Percentiles rank a stretch among this genome's conserved stretches.
Conservation (phyloP, 2,797 vertebrate genomes). For the Rhodeus uyekii region DNA sequence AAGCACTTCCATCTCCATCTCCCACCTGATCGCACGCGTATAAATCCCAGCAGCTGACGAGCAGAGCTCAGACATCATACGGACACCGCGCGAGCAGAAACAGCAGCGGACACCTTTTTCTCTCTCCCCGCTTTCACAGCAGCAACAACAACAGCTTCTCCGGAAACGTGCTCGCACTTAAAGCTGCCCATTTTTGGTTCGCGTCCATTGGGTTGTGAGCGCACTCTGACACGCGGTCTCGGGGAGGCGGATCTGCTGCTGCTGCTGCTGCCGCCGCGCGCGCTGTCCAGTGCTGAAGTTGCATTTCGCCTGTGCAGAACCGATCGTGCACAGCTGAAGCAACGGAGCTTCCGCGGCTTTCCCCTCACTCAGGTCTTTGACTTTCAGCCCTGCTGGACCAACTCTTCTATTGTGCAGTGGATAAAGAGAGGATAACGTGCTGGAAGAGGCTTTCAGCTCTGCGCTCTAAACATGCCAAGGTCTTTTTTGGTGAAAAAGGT, state of each 20-base stretch:
- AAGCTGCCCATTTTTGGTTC: conserved; percentile 55
- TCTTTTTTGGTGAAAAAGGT: conserved; percentile 98
- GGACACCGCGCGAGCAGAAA: conserved; percentile 65
- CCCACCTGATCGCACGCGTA: conserved; percentile 76
- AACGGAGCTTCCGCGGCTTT: conserved; percentile 46
- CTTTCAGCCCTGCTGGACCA: conserved; percentile 48
- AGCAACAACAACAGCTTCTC: conserved; percentile 51
- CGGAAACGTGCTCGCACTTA: conserved; percentile 54
- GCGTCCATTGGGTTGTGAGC: conserved; percentile 39
- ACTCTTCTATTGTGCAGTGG: conserved; percentile 59
- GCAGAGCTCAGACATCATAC: conserved; percentile 72
- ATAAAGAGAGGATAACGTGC: conserved; percentile 65
- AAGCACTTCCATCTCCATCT: conserved; percentile 81
- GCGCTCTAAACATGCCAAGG: conserved; percentile 90
- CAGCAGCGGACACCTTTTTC: conserved; percentile 51
- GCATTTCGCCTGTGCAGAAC: conserved; percentile 64
- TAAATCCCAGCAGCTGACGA: conserved; percentile 84
- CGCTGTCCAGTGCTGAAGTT: conserved; percentile 87
- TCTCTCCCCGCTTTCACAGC: conserved; percentile 14
- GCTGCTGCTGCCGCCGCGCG: conserved; percentile 64
- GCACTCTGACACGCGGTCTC: conserved; percentile 34
- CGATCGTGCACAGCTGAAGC: conserved; percentile 37
- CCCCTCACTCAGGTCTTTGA: conserved; percentile 51
- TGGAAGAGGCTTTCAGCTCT: conserved; percentile 70
- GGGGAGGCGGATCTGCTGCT: conserved; percentile 48